phyloP scores from a whole-genome alignment of 2,888 invertebrate genomes.

The Tenthredo mesomela region DNA sequence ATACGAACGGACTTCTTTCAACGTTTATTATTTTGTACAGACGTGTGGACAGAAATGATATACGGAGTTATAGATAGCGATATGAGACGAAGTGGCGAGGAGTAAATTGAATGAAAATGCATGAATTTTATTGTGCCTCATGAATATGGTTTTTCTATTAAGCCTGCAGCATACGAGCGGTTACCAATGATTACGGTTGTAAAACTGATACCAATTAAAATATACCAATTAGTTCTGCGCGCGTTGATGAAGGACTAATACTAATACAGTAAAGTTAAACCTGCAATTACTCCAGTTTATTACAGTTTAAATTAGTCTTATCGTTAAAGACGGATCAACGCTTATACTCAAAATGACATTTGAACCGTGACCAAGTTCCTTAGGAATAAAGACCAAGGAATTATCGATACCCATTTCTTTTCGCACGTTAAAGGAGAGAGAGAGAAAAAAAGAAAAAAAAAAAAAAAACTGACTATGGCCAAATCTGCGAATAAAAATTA shows the following conservation, averaged over 20 bases:
- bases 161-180: background rate
- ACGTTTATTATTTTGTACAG: background rate
- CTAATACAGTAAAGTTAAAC: background rate
- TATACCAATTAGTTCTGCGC: constrained; percentile 25
- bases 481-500: constrained; percentile 9
- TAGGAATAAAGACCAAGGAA: background rate
- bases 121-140: constrained; percentile 22
- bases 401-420: background rate
- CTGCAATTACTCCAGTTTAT: constrained; percentile 69
- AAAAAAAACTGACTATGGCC: background rate
- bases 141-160: constrained; percentile 20
- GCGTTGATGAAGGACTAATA: constrained; percentile 16
- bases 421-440: no score
- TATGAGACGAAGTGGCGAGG: background rate
- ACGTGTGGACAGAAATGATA: constrained; percentile 1
- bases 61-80: background rate
- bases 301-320: constrained; percentile 66
- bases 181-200: constrained; percentile 13
- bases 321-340: constrained; percentile 62
- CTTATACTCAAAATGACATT: constrained; percentile 7
- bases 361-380: background rate
- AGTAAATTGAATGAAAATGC: constrained; percentile 20
- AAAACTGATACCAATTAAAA: constrained; percentile 35
- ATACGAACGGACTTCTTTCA: background rate
- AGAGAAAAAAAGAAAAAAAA: background rate